These are phyloP conservation scores for Anarhynchus alexandrinus DNA, from an alignment of 2,113 vertebrate species.

Conservation along the genomic window DNA sequence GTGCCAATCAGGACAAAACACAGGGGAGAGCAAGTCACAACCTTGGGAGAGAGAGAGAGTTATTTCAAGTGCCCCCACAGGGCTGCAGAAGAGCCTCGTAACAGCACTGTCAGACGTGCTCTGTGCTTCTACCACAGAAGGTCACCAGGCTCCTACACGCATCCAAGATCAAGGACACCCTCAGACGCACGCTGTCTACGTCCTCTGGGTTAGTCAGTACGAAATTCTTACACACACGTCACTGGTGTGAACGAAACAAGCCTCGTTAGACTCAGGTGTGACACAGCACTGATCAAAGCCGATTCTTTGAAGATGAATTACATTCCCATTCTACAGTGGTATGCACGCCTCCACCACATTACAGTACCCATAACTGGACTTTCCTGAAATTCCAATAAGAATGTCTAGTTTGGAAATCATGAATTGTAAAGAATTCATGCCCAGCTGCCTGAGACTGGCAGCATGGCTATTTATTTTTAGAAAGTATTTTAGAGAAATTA, in stretches of 20 bases:
- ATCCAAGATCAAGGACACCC: background rate
- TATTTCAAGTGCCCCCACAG: background rate
- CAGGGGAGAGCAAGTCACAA: background rate
- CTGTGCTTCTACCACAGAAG: background rate
- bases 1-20: background rate
- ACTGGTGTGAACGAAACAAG: background rate
- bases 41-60: background rate
- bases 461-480: background rate
- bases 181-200: fast-evolving
- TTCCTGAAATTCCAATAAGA: background rate
- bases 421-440: background rate
- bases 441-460: background rate
- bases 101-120: fast-evolving
- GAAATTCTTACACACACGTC: background rate
- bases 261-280: background rate
- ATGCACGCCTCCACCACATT: background rate
- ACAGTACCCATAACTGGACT: background rate
- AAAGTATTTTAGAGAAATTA: background rate
- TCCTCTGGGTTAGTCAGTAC: background rate
- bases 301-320: background rate
- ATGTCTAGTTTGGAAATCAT: background rate
- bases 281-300: background rate
- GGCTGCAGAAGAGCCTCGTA: background rate
- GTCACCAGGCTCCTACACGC: background rate
- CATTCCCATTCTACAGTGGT: fast-evolving